Evolutionary conservation across 2,888 invertebrate genomes (phyloP), one percentile per base, ranked within the genome.

Genomic region (Drosophila koepferae): DNA sequence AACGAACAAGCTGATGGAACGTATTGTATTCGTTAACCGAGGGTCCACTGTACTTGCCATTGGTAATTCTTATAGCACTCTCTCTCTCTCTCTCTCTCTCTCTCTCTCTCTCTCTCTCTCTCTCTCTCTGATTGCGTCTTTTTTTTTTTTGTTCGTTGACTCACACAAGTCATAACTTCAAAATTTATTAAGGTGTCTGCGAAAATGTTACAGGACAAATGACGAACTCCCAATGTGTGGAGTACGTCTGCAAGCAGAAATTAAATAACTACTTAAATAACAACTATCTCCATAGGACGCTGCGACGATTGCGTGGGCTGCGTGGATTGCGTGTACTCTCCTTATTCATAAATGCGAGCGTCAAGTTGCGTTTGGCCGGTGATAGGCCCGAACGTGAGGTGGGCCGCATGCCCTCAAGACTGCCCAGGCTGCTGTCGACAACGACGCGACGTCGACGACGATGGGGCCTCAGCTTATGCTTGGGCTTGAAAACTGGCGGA

Each of bases 341-440:
- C 9, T 64, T 80, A 44, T 68, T 63, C 63, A 72, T 38, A 8
- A 85, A 85, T 1, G 84, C 89, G 0, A 85, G 54, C 7, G 89
- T 66, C 9, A 85, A 49, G 18, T 86, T 62, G 4, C 84, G 83
- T 7, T 88, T 85, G 46, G 83, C 80, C 14, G 86, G 86, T 0
- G 74, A 71, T 1, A 80, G 23, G 0, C 49, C 63, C 1, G 74
- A 69, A 2, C 61, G 64, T 0, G 83, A 75, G 38, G 64, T 49
- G 14, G 18, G 46, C 46, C 58, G 28, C 5, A 49, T 9, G 4
- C 31, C 62, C 1, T 44, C 77, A 23, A 86, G 69, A 68, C 89
- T 88, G 54, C 83, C 77, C 63, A 82, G 54, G 49, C 86, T 86
- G 55, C 70, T 86, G 56, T 61, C 68, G 14, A 74, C 49, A 9